Percentiles rank a stretch among this genome's conserved stretches.
Conservation (phyloP, 2,113 vertebrate genomes). For the Telmatochromis sp. region DNA sequence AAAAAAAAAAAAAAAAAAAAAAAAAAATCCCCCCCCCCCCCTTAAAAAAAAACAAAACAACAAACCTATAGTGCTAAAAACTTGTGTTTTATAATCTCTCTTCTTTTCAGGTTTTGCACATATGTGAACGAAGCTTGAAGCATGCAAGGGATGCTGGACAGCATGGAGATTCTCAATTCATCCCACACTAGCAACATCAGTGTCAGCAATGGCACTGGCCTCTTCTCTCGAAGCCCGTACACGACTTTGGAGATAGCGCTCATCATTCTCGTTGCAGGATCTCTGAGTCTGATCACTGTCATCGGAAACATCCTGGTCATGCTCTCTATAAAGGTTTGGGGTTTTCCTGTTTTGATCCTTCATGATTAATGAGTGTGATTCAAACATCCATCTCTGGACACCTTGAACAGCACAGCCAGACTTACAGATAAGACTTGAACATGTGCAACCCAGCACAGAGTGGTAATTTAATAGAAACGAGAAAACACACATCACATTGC, state of each 20-base stretch:
- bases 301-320: constrained; percentile 96
- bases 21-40: not conserved
- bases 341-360: not conserved
- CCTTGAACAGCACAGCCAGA: not conserved
- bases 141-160: not conserved
- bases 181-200: constrained; percentile 21
- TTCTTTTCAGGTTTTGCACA: constrained; percentile 1
- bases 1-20: too few species aligned
- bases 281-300: constrained; percentile 88
- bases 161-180: constrained; percentile 53
- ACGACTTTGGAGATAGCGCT: constrained; percentile 82
- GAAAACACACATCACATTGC: constrained; percentile 27
- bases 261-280: constrained; percentile 86
- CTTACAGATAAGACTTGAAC: not conserved
- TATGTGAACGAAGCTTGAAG: constrained; percentile 9
- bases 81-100: not conserved
- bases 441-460: not conserved
- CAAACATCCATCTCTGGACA: not conserved
- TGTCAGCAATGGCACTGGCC: not conserved
- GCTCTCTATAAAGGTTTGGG: constrained; percentile 91
- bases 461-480: constrained; percentile 41
- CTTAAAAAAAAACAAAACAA: rapidly evolving
- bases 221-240: constrained; percentile 72
- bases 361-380: not conserved
- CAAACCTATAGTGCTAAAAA: not conserved